Evolutionary conservation across 2,797 vertebrate species (phyloP).

Genomic region (Halcyon badia): DNA sequence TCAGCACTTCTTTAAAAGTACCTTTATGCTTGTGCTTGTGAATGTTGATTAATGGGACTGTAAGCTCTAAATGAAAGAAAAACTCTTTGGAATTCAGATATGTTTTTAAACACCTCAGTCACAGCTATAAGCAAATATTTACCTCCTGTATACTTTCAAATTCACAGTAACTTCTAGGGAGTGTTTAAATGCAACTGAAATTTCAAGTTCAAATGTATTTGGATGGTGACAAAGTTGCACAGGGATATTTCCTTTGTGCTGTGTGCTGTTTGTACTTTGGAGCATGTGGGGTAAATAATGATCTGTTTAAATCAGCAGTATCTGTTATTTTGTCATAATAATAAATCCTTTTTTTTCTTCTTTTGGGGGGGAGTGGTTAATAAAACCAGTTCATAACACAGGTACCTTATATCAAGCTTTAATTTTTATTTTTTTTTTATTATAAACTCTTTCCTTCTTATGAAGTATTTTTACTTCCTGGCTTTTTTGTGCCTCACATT

Average conservation of each 20-base stretch:
- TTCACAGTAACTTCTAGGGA: background rate
- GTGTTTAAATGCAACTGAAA: background rate
- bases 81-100: background rate
- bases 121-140: background rate
- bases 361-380: background rate
- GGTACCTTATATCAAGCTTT: background rate
- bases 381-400: background rate
- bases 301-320: background rate
- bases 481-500: background rate
- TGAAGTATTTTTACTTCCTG: background rate
- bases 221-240: background rate
- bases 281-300: background rate
- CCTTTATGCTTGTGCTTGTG: background rate
- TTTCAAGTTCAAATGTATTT: background rate
- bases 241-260: background rate
- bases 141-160: background rate
- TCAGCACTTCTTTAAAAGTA: background rate
- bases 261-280: background rate
- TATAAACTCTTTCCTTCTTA: background rate
- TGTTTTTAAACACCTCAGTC: background rate
- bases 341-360: background rate
- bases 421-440: background rate
- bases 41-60: background rate
- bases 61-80: background rate
- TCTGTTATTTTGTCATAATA: background rate